Base-by-base conservation (phyloP, 1,140 invertebrate genomes). In the Gonatopus flavifemur region DNA sequence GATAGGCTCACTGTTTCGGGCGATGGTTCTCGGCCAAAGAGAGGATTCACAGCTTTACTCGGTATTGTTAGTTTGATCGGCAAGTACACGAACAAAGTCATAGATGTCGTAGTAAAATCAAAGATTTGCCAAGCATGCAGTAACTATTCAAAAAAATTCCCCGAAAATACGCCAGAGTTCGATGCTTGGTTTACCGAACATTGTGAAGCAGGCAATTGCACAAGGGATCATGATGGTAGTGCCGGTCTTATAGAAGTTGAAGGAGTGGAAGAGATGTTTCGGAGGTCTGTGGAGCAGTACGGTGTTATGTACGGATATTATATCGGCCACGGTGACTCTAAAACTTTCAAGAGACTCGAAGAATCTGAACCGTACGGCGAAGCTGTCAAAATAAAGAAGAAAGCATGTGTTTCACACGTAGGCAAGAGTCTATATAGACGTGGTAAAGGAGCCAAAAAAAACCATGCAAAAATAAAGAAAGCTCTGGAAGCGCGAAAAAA, bases 311-410 rank as follows among this genome's bases (percentile, higher is more conserved):
- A n/a, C n/a, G n/a, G n/a, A n/a, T n/a, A n/a, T n/a, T n/a, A n/a
- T n/a, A n/a, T n/a, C n/a, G n/a, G n/a, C n/a, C 53, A 59, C 32
- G 59, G 46, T 31, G 55, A 58, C 40, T 28, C 37, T 9, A 53
- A 54, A 31, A 56, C 50, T 18, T n/a, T n/a, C 35, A 49, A 44
- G 41, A 36, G 24, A 22, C 21, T 57, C 41, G 33, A 22, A 31
- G 37, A 59, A 8, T 22, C 21, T 21, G 31, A 46, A 31, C 49
- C 48, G 13, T 52, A 57, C 25, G 20, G 22, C 32, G 21, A 30
- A 13, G 36, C 25, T 31, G 13, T 31, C 15, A 30, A 32, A 25
- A 25, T 50, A 19, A 30, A 35, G 28, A 51, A 51, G 38, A 51
- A 51, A 52, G 57, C 48, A 44, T 47, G 48, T 52, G 45, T 55